phyloP scores from a whole-genome alignment of 2,797 vertebrate genomes.

The Myotis planiceps region DNA sequence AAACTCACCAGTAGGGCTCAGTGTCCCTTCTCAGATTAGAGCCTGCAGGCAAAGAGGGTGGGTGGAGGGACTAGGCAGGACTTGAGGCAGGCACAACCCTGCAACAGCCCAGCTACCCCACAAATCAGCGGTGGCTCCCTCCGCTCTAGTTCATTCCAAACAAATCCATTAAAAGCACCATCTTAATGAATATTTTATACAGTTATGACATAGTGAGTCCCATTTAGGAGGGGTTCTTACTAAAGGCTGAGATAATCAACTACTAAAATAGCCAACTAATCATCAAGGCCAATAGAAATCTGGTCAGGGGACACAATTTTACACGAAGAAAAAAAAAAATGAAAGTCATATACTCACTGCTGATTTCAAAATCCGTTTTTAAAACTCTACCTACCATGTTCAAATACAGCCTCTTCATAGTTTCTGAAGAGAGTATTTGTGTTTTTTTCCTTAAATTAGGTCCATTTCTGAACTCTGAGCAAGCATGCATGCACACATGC shows the following conservation, averaged over 20 bases:
- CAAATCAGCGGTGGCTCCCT: conserved; percentile 54
- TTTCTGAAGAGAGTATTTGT: conserved; percentile 22
- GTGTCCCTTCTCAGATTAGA: background rate
- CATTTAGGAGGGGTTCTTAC: conserved; percentile 66
- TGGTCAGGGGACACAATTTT: conserved; percentile 39
- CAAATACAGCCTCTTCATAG: background rate
- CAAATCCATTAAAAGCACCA: conserved; percentile 79
- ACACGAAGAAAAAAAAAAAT: conserved; percentile 37
- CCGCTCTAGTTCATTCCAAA: conserved; percentile 66
- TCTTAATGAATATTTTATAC: conserved; percentile 81
- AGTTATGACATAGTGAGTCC: conserved; percentile 74
- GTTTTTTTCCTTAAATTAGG: conserved; percentile 41
- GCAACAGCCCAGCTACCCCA: background rate
- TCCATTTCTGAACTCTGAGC: background rate
- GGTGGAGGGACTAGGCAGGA: background rate
- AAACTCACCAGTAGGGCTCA: background rate
- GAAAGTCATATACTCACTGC: background rate
- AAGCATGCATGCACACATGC: background rate
- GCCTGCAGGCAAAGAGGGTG: background rate
- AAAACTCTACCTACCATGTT: background rate
- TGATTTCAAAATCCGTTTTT: background rate
- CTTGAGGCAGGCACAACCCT: background rate
- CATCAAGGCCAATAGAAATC: conserved; percentile 66
- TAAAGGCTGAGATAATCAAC: conserved; percentile 68
- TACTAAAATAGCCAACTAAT: conserved; percentile 75